Evolutionary conservation across 2,888 invertebrate genomes (phyloP), one percentile per base, ranked within the genome.

Genomic region (Mesodorylaimus sp.): DNA sequence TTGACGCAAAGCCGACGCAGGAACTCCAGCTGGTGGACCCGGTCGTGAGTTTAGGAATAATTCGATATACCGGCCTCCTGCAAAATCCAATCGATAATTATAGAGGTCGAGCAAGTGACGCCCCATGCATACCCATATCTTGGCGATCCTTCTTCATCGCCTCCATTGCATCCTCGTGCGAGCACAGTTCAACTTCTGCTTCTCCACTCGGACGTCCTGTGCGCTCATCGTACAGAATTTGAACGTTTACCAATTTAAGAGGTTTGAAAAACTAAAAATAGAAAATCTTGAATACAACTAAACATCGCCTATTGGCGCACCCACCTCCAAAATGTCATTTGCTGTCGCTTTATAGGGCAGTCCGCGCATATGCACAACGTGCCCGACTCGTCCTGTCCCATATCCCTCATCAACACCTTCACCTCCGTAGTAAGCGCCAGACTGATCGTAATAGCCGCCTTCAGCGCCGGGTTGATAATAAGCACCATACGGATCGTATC

Each of bases 181-280:
- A 79, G 36, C 78, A 80, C 65, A 93, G 95, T 64, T 85, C 86
- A 1, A 89, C 88, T 67, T 91, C 88, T 1, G 91, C 91, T 68
- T 89, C 89, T 2, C 93, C 93, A 5, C 88, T 87, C 5, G 91
- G 86, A 52, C 89, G 75, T 16, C 53, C 52, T 39, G 77, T 79
- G 66, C 13, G 10, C 21, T 80, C 80, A 69, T 91, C 88, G 66
- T 78, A 80, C 57, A 84, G 75, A 46, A 88, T 79, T 63, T 82
- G 79, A 56, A 91, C 82, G 65, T 81, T 81, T 38, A 82, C 73
- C 2, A 89, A 88, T 49, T 79, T 76, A 50, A 87, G 73, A 3
- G 93, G 93, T 61, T 82, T 79, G 73, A 93, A 93, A 72, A 93
- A 93, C 88, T 89, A 69, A 3, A 42, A 39, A 26, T 2, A 32